Evolutionary conservation across 2,888 invertebrate genomes (phyloP).

Genomic region (Diaprepes abbreviatus): DNA sequence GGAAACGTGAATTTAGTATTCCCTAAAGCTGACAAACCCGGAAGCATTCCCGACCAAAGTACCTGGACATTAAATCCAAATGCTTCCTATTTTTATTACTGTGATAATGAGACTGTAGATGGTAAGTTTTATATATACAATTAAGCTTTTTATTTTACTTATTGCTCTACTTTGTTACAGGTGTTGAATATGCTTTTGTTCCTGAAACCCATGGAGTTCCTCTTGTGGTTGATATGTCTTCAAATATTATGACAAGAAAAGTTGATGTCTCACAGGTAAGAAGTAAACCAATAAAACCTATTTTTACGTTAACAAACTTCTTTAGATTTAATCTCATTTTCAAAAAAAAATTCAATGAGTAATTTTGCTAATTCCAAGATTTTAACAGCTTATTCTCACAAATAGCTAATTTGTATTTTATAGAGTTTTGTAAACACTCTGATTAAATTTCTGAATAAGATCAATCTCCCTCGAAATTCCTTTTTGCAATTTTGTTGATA

Average conservation of each 20-base stretch:
- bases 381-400: no score
- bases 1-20: constrained; percentile 89
- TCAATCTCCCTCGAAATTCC: no score
- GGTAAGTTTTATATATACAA: constrained; percentile 73
- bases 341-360: no score
- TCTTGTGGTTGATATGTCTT: constrained; percentile 97
- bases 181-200: constrained; percentile 88
- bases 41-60: constrained; percentile 79
- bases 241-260: constrained; percentile 91
- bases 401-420: no score
- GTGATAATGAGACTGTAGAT: constrained; percentile 97
- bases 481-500: no score
- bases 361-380: no score
- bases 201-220: constrained; percentile 86
- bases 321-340: no score
- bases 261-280: constrained; percentile 84
- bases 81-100: constrained; percentile 96
- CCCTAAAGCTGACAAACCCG: constrained; percentile 80
- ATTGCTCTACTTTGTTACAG: constrained; percentile 65
- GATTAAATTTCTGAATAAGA: no score
- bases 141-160: no score
- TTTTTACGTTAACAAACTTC: no score
- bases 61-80: constrained; percentile 89
- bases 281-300: no score
- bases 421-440: no score